Evolutionary conservation across 2,888 invertebrate genomes (phyloP).

Genomic region (Acronicta aceris): DNA sequence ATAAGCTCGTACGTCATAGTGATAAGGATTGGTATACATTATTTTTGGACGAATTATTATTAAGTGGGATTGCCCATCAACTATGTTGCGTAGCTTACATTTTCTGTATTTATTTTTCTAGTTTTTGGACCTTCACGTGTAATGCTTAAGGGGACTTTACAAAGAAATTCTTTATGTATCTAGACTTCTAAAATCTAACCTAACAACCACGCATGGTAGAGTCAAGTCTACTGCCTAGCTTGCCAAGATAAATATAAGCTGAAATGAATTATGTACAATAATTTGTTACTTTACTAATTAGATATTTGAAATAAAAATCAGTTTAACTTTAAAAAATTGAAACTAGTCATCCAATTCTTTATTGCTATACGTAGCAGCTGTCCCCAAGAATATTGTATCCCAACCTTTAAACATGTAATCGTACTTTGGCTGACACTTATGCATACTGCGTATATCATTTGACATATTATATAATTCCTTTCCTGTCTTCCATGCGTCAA

Average conservation of each 20-base stretch:
- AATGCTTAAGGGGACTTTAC: too few species aligned
- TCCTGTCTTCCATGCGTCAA: conserved; percentile 87
- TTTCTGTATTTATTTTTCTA: too few species aligned
- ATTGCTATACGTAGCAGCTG: not conserved
- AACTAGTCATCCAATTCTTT: not conserved
- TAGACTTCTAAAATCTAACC: too few species aligned
- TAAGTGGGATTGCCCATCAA: too few species aligned
- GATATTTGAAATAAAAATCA: too few species aligned
- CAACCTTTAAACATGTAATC: conserved; percentile 2
- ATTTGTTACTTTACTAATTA: too few species aligned
- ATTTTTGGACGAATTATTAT: conserved; percentile 11
- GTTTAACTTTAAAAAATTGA: too few species aligned
- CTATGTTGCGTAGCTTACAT: too few species aligned
- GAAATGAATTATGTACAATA: too few species aligned
- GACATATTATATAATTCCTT: conserved; percentile 68
- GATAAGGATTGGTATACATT: conserved; percentile 3
- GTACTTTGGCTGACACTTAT: conserved; percentile 17
- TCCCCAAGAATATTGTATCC: conserved; percentile 4
- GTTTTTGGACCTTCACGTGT: too few species aligned
- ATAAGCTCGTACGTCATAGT: not conserved
- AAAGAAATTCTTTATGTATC: not conserved
- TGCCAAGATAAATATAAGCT: too few species aligned
- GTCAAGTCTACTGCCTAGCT: too few species aligned
- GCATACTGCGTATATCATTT: conserved; percentile 49
- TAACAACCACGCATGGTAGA: not conserved